Evolutionary conservation across 1,140 invertebrate genomes (phyloP).

Genomic region (Ceratina calcarata): DNA sequence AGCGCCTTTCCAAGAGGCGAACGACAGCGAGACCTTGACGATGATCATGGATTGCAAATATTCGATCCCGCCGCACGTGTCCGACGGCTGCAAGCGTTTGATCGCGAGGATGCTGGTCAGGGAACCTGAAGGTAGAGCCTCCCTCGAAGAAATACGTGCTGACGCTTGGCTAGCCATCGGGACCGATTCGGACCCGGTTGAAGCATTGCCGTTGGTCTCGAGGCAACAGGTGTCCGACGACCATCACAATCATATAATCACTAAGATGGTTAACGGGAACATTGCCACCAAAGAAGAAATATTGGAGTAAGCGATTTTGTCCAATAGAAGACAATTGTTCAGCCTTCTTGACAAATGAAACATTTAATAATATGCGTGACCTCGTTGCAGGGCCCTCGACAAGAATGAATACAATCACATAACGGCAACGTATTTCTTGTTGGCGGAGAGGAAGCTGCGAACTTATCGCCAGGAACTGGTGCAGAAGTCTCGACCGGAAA

Average conservation of each 20-base stretch:
- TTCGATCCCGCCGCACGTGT: constrained; percentile 93
- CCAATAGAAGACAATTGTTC: background rate
- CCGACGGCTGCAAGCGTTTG: constrained; percentile 91
- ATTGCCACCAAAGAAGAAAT: constrained; percentile 97
- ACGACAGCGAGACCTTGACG: constrained; percentile 98
- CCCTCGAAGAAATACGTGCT: constrained; percentile 92
- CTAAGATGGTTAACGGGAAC: constrained; percentile 97
- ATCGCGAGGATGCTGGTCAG: constrained; percentile 96
- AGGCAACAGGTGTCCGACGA: constrained; percentile 93
- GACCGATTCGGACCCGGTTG: constrained; percentile 77
- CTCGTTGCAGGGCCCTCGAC: constrained; percentile 89
- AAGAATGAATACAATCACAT: constrained; percentile 99
- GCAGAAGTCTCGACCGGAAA: constrained; percentile 75
- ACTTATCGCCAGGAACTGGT: constrained; percentile 85
- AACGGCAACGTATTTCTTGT: constrained; percentile 98
- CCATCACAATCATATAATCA: constrained; percentile 94
- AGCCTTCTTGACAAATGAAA: background rate
- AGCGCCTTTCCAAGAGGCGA: constrained; percentile 99
- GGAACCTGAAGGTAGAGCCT: constrained; percentile 94
- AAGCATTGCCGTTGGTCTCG: constrained; percentile 89
- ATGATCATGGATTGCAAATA: constrained; percentile 99
- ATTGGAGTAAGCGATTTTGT: constrained; percentile 84
- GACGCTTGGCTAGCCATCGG: constrained; percentile 91
- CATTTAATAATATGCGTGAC: background rate
- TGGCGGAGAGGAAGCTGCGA: constrained; percentile 95